Percentiles rank a stretch among this genome's conserved stretches.
Evolutionary conservation across 2,797 vertebrate genomes (phyloP).

Genomic region (Gambusia yucatana): DNA sequence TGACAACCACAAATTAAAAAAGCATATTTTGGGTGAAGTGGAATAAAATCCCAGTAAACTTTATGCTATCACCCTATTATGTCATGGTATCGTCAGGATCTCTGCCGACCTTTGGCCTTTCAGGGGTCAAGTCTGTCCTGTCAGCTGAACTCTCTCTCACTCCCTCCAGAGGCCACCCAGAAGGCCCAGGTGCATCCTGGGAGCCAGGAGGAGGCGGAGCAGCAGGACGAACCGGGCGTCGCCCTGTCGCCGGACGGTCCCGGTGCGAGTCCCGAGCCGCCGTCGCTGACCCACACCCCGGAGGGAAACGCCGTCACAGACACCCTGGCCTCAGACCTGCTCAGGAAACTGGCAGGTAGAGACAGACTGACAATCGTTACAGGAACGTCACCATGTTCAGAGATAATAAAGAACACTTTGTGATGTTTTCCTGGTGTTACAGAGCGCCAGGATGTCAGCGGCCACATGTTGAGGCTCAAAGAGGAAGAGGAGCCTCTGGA

Average conservation of each 20-base stretch:
- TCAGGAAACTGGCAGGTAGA: slow-evolving; percentile 74
- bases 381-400: background rate
- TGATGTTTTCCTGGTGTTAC: slow-evolving; percentile 23
- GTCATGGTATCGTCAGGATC: background rate
- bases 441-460: slow-evolving; percentile 69
- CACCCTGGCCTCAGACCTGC: slow-evolving; percentile 74
- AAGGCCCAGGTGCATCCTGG: slow-evolving; percentile 71
- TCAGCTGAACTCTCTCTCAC: slow-evolving; percentile 18
- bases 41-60: background rate
- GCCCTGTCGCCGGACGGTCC: slow-evolving; percentile 76
- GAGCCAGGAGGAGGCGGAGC: slow-evolving; percentile 51
- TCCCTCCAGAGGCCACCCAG: slow-evolving; percentile 72
- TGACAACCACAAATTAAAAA: background rate
- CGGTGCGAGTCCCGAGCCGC: slow-evolving; percentile 72
- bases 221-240: slow-evolving; percentile 75
- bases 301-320: slow-evolving; percentile 54
- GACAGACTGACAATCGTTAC: no score
- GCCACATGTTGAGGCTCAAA: slow-evolving; percentile 57
- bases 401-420: no score
- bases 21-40: no score
- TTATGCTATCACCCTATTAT: background rate
- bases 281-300: slow-evolving; percentile 62
- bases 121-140: background rate
- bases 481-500: slow-evolving; percentile 74
- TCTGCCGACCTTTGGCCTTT: background rate